Conservation (phyloP, 2,888 invertebrate species). For the Apeira syringaria region DNA sequence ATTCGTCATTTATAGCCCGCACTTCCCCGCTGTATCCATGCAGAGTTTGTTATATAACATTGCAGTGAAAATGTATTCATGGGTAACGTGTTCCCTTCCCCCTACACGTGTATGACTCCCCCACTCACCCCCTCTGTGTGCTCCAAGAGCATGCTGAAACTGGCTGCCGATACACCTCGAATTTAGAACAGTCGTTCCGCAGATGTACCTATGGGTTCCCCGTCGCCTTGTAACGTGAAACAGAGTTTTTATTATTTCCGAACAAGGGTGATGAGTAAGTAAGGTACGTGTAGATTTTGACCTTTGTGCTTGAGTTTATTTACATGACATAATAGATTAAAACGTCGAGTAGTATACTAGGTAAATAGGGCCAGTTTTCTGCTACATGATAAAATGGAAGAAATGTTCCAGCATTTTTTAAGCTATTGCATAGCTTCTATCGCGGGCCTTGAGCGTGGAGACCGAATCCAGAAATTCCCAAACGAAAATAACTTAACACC, state of each 20-base stretch:
- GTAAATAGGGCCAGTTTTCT: no score
- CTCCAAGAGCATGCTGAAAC: neutral
- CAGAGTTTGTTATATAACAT: conserved; percentile 19
- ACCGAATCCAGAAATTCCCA: no score
- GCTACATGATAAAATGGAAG: no score
- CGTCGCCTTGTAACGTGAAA: neutral
- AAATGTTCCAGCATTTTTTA: no score
- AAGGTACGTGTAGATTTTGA: neutral
- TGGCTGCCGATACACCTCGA: neutral
- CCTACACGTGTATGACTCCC: neutral
- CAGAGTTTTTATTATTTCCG: no score
- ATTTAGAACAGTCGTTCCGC: neutral
- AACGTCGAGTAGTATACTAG: no score
- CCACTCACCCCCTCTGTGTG: neutral
- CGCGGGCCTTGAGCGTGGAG: no score
- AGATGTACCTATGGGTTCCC: neutral
- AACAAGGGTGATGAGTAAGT: no score
- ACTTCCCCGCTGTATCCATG: neutral
- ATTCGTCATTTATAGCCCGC: neutral
- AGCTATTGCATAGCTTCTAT: no score
- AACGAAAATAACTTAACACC: no score
- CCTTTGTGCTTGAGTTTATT: no score
- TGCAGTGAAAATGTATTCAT: conserved; percentile 45
- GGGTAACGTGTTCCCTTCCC: conserved; percentile 30
- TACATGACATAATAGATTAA: no score